Percentiles rank a stretch among this genome's conserved stretches.
Evolutionary conservation across 2,888 invertebrate species (phyloP).

Genomic region (Lingula anatina): DNA sequence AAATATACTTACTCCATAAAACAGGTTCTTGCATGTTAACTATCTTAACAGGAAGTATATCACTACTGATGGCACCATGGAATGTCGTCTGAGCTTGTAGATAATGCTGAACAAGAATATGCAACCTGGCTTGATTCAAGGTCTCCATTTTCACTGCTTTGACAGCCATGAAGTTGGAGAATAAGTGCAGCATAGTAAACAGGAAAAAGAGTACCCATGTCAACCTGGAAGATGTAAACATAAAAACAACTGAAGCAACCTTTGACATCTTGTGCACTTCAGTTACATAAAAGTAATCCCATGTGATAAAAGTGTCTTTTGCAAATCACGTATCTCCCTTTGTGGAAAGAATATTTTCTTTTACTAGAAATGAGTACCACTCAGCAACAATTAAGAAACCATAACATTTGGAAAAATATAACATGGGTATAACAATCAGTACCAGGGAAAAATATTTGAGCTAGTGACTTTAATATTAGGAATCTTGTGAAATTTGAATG

Average conservation of each 20-base stretch:
- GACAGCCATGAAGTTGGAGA: conserved; percentile 84
- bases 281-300: not conserved
- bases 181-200: conserved; percentile 74
- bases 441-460: too few relatives aligned
- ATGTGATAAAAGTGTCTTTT: not conserved
- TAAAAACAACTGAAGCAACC: too few relatives aligned
- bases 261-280: too few relatives aligned
- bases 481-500: too few relatives aligned
- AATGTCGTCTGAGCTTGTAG: conserved; percentile 53
- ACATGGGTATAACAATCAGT: not conserved
- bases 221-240: conserved; percentile 57
- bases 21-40: conserved; percentile 72
- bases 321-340: not conserved
- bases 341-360: too few relatives aligned
- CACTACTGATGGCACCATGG: too few relatives aligned
- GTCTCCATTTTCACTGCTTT: conserved; percentile 72
- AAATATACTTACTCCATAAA: conserved; percentile 44
- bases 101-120: conserved; percentile 65
- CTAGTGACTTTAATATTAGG: too few relatives aligned
- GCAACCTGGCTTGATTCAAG: conserved; percentile 74
- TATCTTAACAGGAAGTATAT: conserved; percentile 61
- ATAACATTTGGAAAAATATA: not conserved
- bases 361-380: too few relatives aligned
- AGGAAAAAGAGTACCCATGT: conserved; percentile 69
- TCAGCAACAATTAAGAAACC: not conserved